phyloP scores from a whole-genome alignment of 1,140 invertebrate species.

The Teleopsis dalmanni region DNA sequence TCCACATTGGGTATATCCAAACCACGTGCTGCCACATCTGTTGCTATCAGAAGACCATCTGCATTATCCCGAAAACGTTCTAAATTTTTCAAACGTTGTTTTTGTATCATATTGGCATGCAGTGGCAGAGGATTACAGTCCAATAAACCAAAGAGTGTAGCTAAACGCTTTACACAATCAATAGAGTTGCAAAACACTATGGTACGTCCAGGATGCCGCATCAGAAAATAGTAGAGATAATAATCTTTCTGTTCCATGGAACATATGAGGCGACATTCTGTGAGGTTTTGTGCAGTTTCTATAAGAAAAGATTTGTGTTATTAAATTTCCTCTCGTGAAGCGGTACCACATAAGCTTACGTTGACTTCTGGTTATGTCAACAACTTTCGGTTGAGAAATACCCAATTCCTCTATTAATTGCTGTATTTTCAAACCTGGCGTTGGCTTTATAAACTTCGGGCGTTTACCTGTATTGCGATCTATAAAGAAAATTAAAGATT shows the following conservation, averaged over 20 bases:
- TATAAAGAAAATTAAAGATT: conserved; percentile 12
- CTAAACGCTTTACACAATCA: conserved; percentile 78
- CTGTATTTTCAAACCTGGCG: conserved; percentile 63
- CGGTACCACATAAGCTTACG: conserved; percentile 24
- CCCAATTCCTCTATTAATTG: conserved; percentile 65
- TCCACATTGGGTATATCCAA: conserved; percentile 91
- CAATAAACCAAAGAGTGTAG: conserved; percentile 73
- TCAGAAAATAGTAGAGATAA: conserved; percentile 88
- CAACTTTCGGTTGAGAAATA: conserved; percentile 82
- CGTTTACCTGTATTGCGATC: conserved; percentile 43
- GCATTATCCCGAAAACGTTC: conserved; percentile 79
- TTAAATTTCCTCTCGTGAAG: not conserved
- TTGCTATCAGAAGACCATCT: conserved; percentile 81
- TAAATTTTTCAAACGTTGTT: conserved; percentile 88
- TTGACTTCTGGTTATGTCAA: conserved; percentile 72
- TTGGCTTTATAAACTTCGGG: conserved; percentile 58
- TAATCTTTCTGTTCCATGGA: conserved; percentile 80
- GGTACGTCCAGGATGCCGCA: conserved; percentile 76
- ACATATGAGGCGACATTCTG: conserved; percentile 73
- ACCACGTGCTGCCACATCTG: conserved; percentile 94
- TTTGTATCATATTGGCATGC: conserved; percentile 93
- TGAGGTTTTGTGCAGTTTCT: conserved; percentile 74
- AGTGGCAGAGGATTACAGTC: conserved; percentile 72
- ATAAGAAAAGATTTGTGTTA: conserved; percentile 28
- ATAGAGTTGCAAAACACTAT: conserved; percentile 98